Base-by-base conservation (phyloP, 2,113 vertebrate genomes). In the Cervus canadensis region DNA sequence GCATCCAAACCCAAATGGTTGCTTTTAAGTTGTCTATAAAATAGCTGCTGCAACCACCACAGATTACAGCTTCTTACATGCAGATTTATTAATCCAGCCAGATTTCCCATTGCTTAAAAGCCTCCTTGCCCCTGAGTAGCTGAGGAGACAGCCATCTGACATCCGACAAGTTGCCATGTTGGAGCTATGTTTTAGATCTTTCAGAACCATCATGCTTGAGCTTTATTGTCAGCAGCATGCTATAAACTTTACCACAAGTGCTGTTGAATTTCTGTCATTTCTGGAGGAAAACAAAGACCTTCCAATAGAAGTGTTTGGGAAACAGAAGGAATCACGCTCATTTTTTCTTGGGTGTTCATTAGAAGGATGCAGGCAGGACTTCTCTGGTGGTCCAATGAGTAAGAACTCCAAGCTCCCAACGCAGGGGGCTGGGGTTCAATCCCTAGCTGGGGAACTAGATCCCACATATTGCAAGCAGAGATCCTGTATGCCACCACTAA, bases 1-100 rank as follows among this genome's bases (percentile, higher is more conserved):
- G 59, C 96, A 97, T 98, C 71, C 28, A 98, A 96, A 97, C 99
- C 98, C 98, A 98, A 98, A 98, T 86, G 92, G 98, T 87, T 76
- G 57, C 99, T 99, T 98, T 98, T 92, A 98, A 94, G 95, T 96
- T 90, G 79, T 96, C 97, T 95, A 98, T 98, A 98, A 98, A 98
- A 95, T 85, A 98, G 74, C 97, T 98, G 98, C 97, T 98, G 98
- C 98, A 98, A 99, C 98, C 98, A 99, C 98, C 97, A 98, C 98
- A 87, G 95, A 97, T 82, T 94, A 94, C 30, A 96, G 97, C 98
- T 98, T 85, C 87, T 85, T 87, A 96, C 0, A 12, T 43, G 97
- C 91, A 98, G 97, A 94, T 93, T 98, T 97, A 98, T 98, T 98
- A 98, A 98, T 78, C 98, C 96, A 95, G 91, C 97, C 97, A 6